A percentile compares a stretch with the other conserved stretches of the same genome.
phyloP scores from a whole-genome alignment of 2,113 vertebrate species.

The Apodemus speciosus region DNA sequence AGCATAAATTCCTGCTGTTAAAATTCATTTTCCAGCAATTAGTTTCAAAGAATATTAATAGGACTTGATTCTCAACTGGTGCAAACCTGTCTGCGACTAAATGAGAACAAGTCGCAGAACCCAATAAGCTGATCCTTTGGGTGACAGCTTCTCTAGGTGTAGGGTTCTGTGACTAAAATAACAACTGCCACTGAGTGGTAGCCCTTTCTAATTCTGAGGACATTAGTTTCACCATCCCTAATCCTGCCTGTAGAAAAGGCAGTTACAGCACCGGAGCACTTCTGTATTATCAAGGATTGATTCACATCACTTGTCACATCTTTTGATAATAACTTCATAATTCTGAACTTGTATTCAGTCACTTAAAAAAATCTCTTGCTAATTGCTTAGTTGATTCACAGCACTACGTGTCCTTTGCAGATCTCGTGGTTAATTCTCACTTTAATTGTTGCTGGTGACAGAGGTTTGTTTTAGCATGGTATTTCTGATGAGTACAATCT shows the following conservation, averaged over 20 bases:
- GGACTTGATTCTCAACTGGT: slow-evolving; percentile 53
- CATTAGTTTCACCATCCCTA: neutral
- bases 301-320: slow-evolving; percentile 76
- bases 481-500: slow-evolving; percentile 28
- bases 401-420: slow-evolving; percentile 59
- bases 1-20: slow-evolving; percentile 41
- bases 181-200: slow-evolving; percentile 3
- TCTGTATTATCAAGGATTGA: slow-evolving; percentile 77
- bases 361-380: slow-evolving; percentile 77
- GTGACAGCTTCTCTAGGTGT: slow-evolving; percentile 11
- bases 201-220: slow-evolving; percentile 58
- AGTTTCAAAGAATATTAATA: slow-evolving; percentile 50
- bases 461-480: slow-evolving; percentile 39
- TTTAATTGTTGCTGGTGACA: slow-evolving; percentile 71
- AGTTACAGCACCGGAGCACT: slow-evolving; percentile 57
- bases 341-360: slow-evolving; percentile 76
- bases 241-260: slow-evolving; percentile 8
- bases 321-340: slow-evolving; percentile 81
- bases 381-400: slow-evolving; percentile 80
- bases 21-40: slow-evolving; percentile 57
- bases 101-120: slow-evolving; percentile 61
- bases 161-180: slow-evolving; percentile 50
- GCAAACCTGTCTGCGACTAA: slow-evolving; percentile 53
- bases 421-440: slow-evolving; percentile 64
- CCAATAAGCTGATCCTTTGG: slow-evolving; percentile 57